These are phyloP conservation scores for Drosophila kurseongensis DNA, from an alignment of 1,140 invertebrate species.

Conservation along the genomic window DNA sequence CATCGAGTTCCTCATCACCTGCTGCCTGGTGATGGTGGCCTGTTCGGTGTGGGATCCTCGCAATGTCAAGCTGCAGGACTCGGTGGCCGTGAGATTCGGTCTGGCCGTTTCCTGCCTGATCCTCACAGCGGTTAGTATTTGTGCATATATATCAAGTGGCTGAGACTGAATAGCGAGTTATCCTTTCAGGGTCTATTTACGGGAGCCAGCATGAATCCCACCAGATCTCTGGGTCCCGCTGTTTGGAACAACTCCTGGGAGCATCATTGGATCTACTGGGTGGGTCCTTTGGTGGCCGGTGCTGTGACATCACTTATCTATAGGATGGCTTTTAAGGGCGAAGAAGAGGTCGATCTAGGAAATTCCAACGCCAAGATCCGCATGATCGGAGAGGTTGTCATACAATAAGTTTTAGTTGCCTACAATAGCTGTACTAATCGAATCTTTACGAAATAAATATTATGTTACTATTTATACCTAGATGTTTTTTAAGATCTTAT, in stretches of 20 bases:
- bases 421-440: background rate
- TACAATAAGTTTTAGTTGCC: background rate
- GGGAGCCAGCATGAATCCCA: slow-evolving; percentile 92
- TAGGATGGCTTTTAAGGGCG: slow-evolving; percentile 85
- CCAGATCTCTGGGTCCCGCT: slow-evolving; percentile 90
- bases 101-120: slow-evolving; percentile 87
- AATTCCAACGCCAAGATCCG: slow-evolving; percentile 50
- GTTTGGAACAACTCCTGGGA: slow-evolving; percentile 89
- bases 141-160: background rate
- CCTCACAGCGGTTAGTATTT: slow-evolving; percentile 85
- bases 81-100: slow-evolving; percentile 87
- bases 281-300: slow-evolving; percentile 88
- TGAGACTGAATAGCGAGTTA: background rate
- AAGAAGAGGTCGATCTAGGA: slow-evolving; percentile 42
- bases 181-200: slow-evolving; percentile 87
- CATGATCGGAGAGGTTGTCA: slow-evolving; percentile 49
- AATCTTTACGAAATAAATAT: slow-evolving; percentile 18
- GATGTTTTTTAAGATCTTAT: too few species aligned
- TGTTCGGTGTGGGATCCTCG: slow-evolving; percentile 88
- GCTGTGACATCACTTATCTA: slow-evolving; percentile 87
- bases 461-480: too few species aligned
- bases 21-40: slow-evolving; percentile 87
- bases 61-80: slow-evolving; percentile 86
- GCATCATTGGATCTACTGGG: slow-evolving; percentile 93
- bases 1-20: slow-evolving; percentile 87